Base-by-base conservation (phyloP, 2,888 invertebrate species). In the Andrena minutula region DNA sequence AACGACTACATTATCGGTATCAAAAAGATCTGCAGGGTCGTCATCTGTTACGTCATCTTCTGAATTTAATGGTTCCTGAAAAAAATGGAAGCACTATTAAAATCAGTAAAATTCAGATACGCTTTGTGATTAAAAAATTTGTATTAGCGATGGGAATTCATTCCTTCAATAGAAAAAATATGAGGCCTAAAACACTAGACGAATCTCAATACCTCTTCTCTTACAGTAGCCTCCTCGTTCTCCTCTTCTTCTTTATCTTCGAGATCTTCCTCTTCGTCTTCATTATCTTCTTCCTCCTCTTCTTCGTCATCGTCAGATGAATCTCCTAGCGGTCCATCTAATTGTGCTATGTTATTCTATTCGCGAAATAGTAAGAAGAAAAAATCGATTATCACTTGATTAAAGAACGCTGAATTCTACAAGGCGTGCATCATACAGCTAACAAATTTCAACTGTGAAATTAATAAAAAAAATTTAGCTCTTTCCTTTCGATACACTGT, bases 1-100 rank as follows among this genome's bases (percentile, higher is more conserved):
- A 79, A 99, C 99, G 83, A 99, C 98, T 77, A 99, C 99, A 95
- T 99, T 99, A 90, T 99, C 99, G 58, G 99, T 99, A 91, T 99
- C 99, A 95, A 99, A 99, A 93, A 99, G 96, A 94, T 99, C 99
- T 83, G 97, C 95, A 0, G 98, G 97, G 92, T 99, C 98, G 91
- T 99, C 99, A 93, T 99, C 99, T 66, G 99, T 99, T 6, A 99
- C 99, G 95, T 99, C 99, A 94, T 99, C 99, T 90, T 97, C 98
- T 5, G 99, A 99, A 94, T 99, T 99, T 0, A 99, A 95, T 0
- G 99, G 99, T 92, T 99, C 99, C 95, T 99, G 81, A 49, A 88
- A 89, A 83, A 58, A 26, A 41, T 51, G 4, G 53, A 73, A 23
- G n/a, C 65, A 63, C 2, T 41, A 16, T 41, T 41, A 41, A 65